Percentiles rank a stretch among this genome's conserved stretches.
Conservation (phyloP, 2,888 invertebrate genomes). For the Rotaria socialis region DNA sequence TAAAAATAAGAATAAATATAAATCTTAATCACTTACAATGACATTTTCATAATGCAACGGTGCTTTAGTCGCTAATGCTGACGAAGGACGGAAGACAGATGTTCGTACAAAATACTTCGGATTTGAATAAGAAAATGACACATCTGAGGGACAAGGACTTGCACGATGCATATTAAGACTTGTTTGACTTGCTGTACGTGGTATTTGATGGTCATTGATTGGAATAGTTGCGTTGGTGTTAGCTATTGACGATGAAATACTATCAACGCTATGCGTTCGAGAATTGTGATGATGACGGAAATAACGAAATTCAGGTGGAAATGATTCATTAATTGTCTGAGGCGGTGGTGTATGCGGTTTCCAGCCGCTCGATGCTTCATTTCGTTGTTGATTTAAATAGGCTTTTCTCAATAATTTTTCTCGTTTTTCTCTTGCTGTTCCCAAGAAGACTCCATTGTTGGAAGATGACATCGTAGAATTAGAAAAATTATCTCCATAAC, state of each 20-base stretch:
- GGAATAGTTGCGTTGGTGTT: not conserved
- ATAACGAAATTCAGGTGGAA: not conserved
- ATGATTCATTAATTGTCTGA: not conserved
- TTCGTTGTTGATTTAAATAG: not conserved
- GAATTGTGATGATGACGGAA: not conserved
- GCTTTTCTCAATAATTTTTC: conserved; percentile 21
- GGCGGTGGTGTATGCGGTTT: not conserved
- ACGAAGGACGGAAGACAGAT: not conserved
- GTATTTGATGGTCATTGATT: not conserved
- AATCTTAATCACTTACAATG: not conserved
- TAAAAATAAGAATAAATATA: not conserved
- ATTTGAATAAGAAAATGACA: conserved; percentile 33
- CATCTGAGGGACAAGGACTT: conserved; percentile 28
- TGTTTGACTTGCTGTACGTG: not conserved
- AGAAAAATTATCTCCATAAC: not conserved
- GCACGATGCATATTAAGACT: conserved; percentile 3
- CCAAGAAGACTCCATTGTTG: not conserved
- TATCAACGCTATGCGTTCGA: conserved; percentile 29
- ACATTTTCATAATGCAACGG: not conserved
- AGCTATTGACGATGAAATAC: not conserved
- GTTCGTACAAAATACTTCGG: conserved; percentile 32
- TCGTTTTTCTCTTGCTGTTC: conserved; percentile 34
- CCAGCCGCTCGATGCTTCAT: not conserved
- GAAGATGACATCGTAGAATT: not conserved
- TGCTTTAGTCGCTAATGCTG: not conserved